Conservation (phyloP, 2,888 invertebrate genomes). For the Drosophila phalerata region DNA sequence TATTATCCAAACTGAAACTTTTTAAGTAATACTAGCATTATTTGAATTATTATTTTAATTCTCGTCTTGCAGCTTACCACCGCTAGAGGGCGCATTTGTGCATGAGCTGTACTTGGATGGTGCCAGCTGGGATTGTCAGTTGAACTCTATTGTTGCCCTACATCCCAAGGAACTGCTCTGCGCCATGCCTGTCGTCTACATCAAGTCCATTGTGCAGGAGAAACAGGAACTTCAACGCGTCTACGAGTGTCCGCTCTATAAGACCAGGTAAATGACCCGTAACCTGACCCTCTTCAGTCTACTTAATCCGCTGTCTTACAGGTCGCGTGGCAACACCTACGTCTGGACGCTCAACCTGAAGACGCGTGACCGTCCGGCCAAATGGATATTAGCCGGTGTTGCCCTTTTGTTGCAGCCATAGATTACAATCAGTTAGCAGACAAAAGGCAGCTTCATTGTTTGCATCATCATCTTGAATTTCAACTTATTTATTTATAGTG, state of each 20-base stretch:
- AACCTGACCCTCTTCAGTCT: no score
- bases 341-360: conserved; percentile 98
- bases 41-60: not conserved
- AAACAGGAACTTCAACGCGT: conserved; percentile 94
- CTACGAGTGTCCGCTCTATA: conserved; percentile 98
- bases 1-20: no score
- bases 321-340: conserved; percentile 94
- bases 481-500: conserved; percentile 26
- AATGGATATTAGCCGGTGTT: conserved; percentile 97
- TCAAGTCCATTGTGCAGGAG: conserved; percentile 95
- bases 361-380: conserved; percentile 94
- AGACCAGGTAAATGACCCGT: conserved; percentile 89
- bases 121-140: conserved; percentile 95
- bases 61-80: conserved; percentile 88
- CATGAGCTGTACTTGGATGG: conserved; percentile 97
- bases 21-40: no score
- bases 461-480: not conserved
- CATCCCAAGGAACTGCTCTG: conserved; percentile 96
- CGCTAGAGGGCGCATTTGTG: conserved; percentile 96
- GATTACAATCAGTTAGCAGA: not conserved
- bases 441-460: conserved; percentile 8
- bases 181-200: conserved; percentile 95
- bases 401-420: conserved; percentile 93
- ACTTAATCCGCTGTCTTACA: conserved; percentile 67
- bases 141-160: conserved; percentile 94